Conservation (phyloP, 2,797 vertebrate species). For the Anguilla obscura region DNA sequence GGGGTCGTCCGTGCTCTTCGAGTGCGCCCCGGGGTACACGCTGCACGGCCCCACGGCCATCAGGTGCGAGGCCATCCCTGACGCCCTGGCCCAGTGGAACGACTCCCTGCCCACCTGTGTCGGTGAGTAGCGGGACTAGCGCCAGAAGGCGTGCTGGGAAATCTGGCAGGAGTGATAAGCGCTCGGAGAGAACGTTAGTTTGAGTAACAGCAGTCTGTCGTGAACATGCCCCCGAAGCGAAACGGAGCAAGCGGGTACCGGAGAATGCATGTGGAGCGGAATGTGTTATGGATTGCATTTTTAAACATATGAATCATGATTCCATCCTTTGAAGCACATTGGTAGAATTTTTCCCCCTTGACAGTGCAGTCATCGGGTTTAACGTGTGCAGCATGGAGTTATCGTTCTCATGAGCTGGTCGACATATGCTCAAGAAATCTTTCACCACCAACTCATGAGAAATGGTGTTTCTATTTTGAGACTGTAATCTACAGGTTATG, state of each 20-base stretch:
- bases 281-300: slow-evolving; percentile 32
- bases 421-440: background rate
- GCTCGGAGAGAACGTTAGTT: slow-evolving; percentile 7
- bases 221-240: background rate
- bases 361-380: slow-evolving; percentile 6
- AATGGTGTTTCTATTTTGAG: slow-evolving; percentile 6
- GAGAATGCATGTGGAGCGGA: slow-evolving; percentile 18
- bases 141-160: slow-evolving; percentile 23
- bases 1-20: slow-evolving; percentile 90
- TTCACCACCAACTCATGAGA: slow-evolving; percentile 14
- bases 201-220: slow-evolving; percentile 14
- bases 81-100: slow-evolving; percentile 97
- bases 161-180: slow-evolving; percentile 39
- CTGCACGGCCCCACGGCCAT: slow-evolving; percentile 89
- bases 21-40: slow-evolving; percentile 95
- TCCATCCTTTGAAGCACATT: slow-evolving; percentile 11
- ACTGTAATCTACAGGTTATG: slow-evolving; percentile 15
- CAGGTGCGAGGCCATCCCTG: slow-evolving; percentile 91
- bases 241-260: background rate
- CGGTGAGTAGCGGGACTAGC: slow-evolving; percentile 72
- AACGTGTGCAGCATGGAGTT: background rate
- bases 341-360: background rate
- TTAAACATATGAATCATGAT: slow-evolving; percentile 28
- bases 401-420: slow-evolving; percentile 4
- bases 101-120: slow-evolving; percentile 94